phyloP scores from a whole-genome alignment of 2,888 invertebrate species.

The Agapostemon virescens region DNA sequence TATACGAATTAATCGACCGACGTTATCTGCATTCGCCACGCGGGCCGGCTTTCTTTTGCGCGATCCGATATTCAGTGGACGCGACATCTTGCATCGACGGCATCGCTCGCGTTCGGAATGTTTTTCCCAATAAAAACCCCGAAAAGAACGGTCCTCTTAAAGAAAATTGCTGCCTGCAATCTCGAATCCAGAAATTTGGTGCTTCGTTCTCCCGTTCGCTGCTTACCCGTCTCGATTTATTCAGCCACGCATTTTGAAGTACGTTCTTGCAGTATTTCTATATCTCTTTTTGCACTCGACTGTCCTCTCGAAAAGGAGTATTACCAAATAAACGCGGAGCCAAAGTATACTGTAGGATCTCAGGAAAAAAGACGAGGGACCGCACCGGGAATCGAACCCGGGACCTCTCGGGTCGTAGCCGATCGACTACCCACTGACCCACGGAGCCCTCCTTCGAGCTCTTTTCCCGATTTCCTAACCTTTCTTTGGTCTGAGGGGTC shows the following conservation, averaged over 20 bases:
- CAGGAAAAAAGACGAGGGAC: too few species aligned
- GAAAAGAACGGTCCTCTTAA: neutral
- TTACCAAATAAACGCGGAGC: too few species aligned
- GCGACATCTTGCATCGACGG: slow-evolving; percentile 23
- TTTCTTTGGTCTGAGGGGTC: too few species aligned
- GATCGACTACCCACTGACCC: too few species aligned
- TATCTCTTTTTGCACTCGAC: too few species aligned
- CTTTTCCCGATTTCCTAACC: too few species aligned
- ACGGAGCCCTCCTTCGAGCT: too few species aligned
- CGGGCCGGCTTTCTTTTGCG: neutral
- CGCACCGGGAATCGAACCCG: too few species aligned
- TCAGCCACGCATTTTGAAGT: neutral
- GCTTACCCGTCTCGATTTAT: neutral
- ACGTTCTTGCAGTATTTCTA: neutral
- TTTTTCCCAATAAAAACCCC: neutral
- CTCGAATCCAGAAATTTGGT: neutral
- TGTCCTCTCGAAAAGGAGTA: too few species aligned
- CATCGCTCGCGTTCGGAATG: neutral
- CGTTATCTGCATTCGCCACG: slow-evolving; percentile 20
- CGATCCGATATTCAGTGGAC: neutral
- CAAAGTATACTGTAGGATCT: too few species aligned
- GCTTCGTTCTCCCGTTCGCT: neutral
- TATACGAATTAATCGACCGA: slow-evolving; percentile 50
- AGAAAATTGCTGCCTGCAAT: neutral
- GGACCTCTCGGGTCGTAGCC: too few species aligned